Evolutionary conservation across 2,797 vertebrate species (phyloP).

Genomic region (Rhinella marina): DNA sequence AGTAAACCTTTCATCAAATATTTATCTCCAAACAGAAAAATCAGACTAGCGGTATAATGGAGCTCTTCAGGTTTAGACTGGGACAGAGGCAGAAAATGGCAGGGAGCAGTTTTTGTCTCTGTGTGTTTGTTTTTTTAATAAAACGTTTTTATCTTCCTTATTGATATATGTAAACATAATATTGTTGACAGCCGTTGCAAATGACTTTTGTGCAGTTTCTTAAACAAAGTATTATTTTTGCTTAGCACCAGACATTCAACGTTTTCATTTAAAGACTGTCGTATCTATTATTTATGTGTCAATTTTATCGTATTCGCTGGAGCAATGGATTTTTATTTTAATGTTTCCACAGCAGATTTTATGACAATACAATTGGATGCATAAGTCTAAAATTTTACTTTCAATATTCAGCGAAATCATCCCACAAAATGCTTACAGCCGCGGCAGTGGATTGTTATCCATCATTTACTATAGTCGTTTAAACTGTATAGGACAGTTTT

Average conservation of each 20-base stretch:
- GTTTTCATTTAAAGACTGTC: slow-evolving; percentile 48
- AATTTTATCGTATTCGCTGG: slow-evolving; percentile 39
- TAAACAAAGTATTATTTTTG: slow-evolving; percentile 52
- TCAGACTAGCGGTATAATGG: neutral
- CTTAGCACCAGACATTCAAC: slow-evolving; percentile 44
- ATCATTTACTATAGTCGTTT: neutral
- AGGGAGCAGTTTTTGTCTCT: slow-evolving; percentile 23
- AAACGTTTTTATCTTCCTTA: slow-evolving; percentile 44
- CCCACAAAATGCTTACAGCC: slow-evolving; percentile 15
- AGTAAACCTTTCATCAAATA: slow-evolving; percentile 55
- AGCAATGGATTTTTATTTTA: slow-evolving; percentile 51
- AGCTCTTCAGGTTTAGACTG: neutral
- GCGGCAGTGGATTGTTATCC: neutral
- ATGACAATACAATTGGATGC: slow-evolving; percentile 22
- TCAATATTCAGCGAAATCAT: slow-evolving; percentile 30
- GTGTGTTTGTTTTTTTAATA: slow-evolving; percentile 34
- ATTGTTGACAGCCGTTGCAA: slow-evolving; percentile 45
- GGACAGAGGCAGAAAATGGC: neutral
- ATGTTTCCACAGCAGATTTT: slow-evolving; percentile 46
- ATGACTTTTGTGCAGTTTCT: slow-evolving; percentile 51
- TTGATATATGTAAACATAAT: slow-evolving; percentile 40
- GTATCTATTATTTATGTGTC: slow-evolving; percentile 57
- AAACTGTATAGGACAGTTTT: neutral
- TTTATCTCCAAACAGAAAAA: slow-evolving; percentile 52
- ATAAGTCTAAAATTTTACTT: slow-evolving; percentile 41